Conservation (phyloP, 2,888 invertebrate species). For the Thymelicus sylvestris region DNA sequence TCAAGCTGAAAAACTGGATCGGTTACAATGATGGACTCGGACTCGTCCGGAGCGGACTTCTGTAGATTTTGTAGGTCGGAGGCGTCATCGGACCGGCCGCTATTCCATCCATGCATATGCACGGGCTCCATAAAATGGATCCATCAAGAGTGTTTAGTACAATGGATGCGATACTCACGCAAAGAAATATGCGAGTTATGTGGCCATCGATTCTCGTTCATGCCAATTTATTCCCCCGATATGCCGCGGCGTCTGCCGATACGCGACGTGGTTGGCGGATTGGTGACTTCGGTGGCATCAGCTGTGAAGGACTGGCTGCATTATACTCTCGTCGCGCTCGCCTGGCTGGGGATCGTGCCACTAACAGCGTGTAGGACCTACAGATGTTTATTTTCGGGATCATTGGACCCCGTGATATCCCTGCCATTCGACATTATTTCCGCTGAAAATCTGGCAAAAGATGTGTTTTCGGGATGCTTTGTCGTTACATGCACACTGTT, state of each 20-base stretch:
- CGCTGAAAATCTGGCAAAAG: constrained; percentile 95
- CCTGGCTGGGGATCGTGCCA: constrained; percentile 99
- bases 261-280: constrained; percentile 95
- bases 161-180: constrained; percentile 99
- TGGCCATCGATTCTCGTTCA: constrained; percentile 98
- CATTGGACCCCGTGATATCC: constrained; percentile 93
- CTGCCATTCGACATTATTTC: constrained; percentile 96
- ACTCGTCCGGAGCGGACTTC: constrained; percentile 91
- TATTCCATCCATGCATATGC: constrained; percentile 99
- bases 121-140: constrained; percentile 99
- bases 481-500: constrained; percentile 98
- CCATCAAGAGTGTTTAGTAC: constrained; percentile 98
- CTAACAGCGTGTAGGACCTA: constrained; percentile 98
- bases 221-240: constrained; percentile 99
- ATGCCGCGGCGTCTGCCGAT: constrained; percentile 99
- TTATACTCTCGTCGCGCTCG: constrained; percentile 97
- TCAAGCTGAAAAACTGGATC: constrained; percentile 76
- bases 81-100: constrained; percentile 94
- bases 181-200: constrained; percentile 99
- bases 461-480: constrained; percentile 98
- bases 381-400: constrained; percentile 95
- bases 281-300: constrained; percentile 94
- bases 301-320: constrained; percentile 99
- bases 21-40: constrained; percentile 78
- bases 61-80: constrained; percentile 99